Conservation (phyloP, 2,113 vertebrate genomes). For the Muntiacus muntjak region DNA sequence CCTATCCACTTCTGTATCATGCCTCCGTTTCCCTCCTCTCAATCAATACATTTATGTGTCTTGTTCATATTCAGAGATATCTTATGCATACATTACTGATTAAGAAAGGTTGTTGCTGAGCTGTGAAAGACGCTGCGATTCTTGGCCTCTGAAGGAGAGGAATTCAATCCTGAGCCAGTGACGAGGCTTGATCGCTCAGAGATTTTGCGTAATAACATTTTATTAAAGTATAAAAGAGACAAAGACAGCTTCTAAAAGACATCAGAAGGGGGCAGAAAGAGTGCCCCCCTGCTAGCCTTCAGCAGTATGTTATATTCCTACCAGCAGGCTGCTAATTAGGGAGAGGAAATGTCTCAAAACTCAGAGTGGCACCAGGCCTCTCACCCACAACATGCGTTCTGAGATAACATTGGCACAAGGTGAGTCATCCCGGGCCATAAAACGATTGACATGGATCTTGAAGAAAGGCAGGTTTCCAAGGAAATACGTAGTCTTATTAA, state of each 20-base stretch:
- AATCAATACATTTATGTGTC: neutral
- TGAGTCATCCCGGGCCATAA: neutral
- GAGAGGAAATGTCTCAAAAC: neutral
- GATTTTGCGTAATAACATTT: neutral
- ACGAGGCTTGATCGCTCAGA: neutral
- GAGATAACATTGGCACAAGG: neutral
- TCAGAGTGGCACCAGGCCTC: neutral
- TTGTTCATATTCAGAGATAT: neutral
- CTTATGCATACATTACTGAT: neutral
- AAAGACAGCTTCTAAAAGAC: neutral
- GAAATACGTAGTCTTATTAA: neutral
- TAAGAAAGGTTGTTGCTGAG: neutral
- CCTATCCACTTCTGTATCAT: neutral
- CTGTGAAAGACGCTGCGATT: accelerated
- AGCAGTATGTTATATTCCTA: neutral
- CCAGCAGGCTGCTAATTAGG: neutral
- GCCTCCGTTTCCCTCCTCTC: neutral
- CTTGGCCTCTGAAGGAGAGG: neutral
- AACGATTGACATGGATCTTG: neutral
- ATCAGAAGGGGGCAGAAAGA: neutral
- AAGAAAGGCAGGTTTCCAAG: neutral
- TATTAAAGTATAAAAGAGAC: neutral
- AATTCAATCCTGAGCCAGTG: neutral
- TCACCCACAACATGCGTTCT: neutral
- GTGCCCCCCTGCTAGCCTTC: neutral